These are phyloP conservation scores for Branchipolynoe longqiensis DNA, from an alignment of 2,888 invertebrate genomes.

Conservation along the genomic window DNA sequence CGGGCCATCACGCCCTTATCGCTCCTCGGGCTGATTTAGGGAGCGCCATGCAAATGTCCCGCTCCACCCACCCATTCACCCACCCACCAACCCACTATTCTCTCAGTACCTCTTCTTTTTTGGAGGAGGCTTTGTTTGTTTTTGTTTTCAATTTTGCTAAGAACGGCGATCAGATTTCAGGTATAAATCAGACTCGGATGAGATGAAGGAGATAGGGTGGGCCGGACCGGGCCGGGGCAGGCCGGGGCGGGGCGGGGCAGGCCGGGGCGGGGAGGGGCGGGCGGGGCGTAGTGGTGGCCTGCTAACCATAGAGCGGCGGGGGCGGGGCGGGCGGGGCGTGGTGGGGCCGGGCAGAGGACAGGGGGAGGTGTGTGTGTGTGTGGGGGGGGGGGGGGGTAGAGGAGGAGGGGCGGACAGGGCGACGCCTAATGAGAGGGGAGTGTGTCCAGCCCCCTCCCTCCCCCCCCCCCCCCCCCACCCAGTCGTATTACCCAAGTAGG, in stretches of 20 bases:
- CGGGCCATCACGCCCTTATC: too few relatives aligned
- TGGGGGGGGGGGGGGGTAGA: neutral
- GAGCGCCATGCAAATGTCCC: too few relatives aligned
- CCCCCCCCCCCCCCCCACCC: too few relatives aligned
- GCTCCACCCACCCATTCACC: too few relatives aligned
- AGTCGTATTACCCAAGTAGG: slow-evolving; percentile 52
- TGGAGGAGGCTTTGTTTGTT: neutral
- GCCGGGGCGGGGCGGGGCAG: neutral
- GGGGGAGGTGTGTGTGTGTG: neutral
- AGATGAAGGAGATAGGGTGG: slow-evolving; percentile 44
- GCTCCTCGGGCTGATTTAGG: too few relatives aligned
- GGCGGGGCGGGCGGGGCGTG: slow-evolving; percentile 28
- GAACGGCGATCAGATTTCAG: slow-evolving; percentile 35
- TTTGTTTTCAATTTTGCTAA: slow-evolving; percentile 17
- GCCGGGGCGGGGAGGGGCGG: slow-evolving; percentile 1
- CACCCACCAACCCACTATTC: too few relatives aligned
- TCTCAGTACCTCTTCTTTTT: neutral
- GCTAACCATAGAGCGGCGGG: too few relatives aligned
- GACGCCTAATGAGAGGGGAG: slow-evolving; percentile 34
- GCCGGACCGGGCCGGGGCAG: neutral
- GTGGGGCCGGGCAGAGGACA: neutral
- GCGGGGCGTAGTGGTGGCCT: neutral
- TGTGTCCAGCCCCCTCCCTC: slow-evolving; percentile 2
- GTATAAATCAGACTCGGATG: slow-evolving; percentile 11
- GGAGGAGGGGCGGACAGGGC: neutral